These are phyloP conservation scores for Ditylenchus weischeri DNA, from an alignment of 2,888 invertebrate species.

Conservation along the genomic window DNA sequence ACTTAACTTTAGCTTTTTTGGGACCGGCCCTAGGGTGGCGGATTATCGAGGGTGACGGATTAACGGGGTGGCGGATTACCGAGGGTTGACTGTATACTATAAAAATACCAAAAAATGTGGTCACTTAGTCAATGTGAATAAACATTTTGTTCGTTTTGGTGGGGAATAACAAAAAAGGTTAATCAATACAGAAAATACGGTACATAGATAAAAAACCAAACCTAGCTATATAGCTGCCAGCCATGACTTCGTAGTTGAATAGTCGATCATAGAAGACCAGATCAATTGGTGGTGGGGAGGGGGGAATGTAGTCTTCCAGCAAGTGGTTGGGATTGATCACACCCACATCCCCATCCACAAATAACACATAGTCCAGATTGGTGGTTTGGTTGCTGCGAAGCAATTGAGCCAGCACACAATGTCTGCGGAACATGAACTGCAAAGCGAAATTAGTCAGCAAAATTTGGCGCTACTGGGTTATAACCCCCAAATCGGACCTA, in stretches of 20 bases:
- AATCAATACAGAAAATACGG: too few species aligned
- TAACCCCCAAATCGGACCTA: too few species aligned
- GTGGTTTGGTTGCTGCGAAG: constrained; percentile 18
- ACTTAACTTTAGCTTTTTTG: too few species aligned
- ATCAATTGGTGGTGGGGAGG: constrained; percentile 24
- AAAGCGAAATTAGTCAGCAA: constrained; percentile 19
- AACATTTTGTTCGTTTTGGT: too few species aligned
- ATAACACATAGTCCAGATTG: constrained; percentile 38
- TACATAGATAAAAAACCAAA: background rate
- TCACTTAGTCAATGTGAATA: too few species aligned
- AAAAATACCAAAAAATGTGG: too few species aligned
- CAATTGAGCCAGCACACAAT: constrained; percentile 43
- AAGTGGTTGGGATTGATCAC: constrained; percentile 44
- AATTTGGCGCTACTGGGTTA: background rate
- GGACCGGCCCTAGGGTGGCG: too few species aligned
- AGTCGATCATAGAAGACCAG: constrained; percentile 54
- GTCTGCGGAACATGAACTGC: constrained; percentile 54
- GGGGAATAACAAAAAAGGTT: too few species aligned
- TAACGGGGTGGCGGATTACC: too few species aligned
- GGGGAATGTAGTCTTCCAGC: constrained; percentile 41
- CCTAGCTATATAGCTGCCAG: constrained; percentile 45
- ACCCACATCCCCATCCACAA: constrained; percentile 45
- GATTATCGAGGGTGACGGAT: too few species aligned
- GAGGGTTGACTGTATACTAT: too few species aligned
- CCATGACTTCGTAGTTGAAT: constrained; percentile 56